Evolutionary conservation across 2,113 vertebrate species (phyloP).

Genomic region (Peromyscus maniculatus): DNA sequence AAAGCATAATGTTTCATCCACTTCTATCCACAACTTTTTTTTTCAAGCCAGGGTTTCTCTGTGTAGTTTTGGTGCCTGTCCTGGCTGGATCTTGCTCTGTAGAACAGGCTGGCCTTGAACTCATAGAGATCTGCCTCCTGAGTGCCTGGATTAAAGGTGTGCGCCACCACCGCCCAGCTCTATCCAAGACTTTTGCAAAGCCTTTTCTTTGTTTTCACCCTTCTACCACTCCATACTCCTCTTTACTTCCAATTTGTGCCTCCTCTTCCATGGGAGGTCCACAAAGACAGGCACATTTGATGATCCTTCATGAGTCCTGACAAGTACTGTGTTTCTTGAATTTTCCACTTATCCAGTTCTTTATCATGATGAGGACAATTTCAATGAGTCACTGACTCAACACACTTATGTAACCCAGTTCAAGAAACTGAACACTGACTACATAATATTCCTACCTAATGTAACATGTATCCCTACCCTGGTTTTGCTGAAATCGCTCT

Average conservation of each 20-base stretch:
- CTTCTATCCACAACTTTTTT: neutral
- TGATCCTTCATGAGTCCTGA: neutral
- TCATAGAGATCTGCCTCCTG: too few relatives aligned
- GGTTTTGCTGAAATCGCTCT: constrained; percentile 34
- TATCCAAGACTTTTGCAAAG: neutral
- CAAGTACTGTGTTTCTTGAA: neutral
- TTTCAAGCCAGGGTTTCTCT: too few relatives aligned
- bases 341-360: neutral
- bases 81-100: too few relatives aligned
- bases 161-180: too few relatives aligned
- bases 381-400: neutral
- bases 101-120: too few relatives aligned
- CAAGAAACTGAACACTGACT: neutral
- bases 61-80: too few relatives aligned
- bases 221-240: neutral
- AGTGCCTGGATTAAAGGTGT: too few relatives aligned
- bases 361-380: neutral
- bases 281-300: neutral
- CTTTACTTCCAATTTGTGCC: neutral
- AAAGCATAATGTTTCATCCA: neutral
- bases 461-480: neutral
- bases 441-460: neutral
- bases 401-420: neutral
- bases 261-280: neutral
- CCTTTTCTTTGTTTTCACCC: neutral